Percentiles rank a stretch among this genome's conserved stretches.
Conservation (phyloP, 2,888 invertebrate genomes). For the Drosophila crucigera region DNA sequence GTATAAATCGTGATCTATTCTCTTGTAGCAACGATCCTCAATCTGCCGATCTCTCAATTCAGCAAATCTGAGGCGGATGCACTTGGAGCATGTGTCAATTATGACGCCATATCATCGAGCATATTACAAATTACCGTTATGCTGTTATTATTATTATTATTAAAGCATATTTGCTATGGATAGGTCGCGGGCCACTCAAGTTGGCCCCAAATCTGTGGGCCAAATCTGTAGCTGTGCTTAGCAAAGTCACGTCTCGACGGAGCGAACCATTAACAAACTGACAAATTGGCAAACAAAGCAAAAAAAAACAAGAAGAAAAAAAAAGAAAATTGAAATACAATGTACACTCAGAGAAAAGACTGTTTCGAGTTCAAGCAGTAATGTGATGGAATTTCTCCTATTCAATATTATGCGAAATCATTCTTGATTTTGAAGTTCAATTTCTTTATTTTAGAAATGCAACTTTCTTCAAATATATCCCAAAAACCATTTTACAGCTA, state of each 20-base stretch:
- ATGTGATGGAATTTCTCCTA: neutral
- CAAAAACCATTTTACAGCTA: no score
- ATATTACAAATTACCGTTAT: constrained; percentile 56
- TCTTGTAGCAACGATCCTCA: constrained; percentile 14
- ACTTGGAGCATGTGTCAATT: constrained; percentile 75
- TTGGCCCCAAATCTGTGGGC: constrained; percentile 50
- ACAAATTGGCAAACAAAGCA: constrained; percentile 62
- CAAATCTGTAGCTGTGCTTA: constrained; percentile 39
- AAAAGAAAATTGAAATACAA: constrained; percentile 21
- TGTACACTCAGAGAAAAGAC: neutral
- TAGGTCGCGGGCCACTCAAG: constrained; percentile 31
- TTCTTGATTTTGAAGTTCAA: neutral
- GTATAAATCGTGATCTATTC: constrained; percentile 58
- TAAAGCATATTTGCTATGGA: constrained; percentile 50
- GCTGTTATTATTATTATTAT: constrained; percentile 42
- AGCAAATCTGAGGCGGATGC: constrained; percentile 70
- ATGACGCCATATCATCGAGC: constrained; percentile 68
- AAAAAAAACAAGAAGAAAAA: constrained; percentile 9
- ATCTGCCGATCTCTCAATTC: constrained; percentile 22
- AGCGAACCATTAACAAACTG: constrained; percentile 55
- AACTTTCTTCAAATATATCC: neutral
- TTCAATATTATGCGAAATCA: neutral
- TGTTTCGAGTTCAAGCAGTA: neutral
- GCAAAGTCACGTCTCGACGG: constrained; percentile 57
- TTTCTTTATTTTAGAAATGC: neutral